A percentile compares a stretch with the other conserved stretches of the same genome.
These are phyloP conservation scores for Iphiclides podalirius DNA, from an alignment of 2,888 invertebrate genomes.

Conservation along the genomic window DNA sequence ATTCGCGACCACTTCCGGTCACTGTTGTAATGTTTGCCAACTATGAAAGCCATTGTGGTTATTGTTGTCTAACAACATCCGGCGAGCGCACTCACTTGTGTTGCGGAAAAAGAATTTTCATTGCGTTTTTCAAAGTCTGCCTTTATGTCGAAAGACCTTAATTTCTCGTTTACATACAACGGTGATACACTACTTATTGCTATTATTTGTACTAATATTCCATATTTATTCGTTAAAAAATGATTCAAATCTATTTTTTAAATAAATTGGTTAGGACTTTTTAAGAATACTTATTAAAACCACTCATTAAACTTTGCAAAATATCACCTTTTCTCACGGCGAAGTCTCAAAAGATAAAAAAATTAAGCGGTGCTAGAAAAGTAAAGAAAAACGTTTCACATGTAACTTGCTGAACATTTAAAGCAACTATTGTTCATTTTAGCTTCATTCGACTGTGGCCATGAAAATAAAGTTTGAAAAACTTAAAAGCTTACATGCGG, in stretches of 20 bases:
- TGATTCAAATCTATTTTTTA: background rate
- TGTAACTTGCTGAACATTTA: conserved; percentile 12
- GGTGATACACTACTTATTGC: no score
- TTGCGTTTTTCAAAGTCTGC: background rate
- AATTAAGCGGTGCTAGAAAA: background rate
- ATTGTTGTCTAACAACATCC: conserved; percentile 23
- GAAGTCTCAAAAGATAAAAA: no score
- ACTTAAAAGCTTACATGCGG: no score
- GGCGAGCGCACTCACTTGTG: conserved; percentile 5
- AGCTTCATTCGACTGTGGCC: conserved; percentile 4
- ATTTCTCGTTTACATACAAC: no score
- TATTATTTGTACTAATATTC: no score
- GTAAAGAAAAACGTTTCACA: background rate
- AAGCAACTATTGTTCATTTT: conserved; percentile 16
- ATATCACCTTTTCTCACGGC: no score
- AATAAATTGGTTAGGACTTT: no score
- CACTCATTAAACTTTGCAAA: no score
- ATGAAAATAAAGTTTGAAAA: conserved; percentile 3
- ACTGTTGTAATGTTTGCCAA: conserved; percentile 22
- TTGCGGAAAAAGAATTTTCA: conserved; percentile 2
- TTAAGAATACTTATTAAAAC: no score
- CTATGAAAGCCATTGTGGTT: conserved; percentile 23
- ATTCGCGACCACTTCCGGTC: conserved; percentile 31
- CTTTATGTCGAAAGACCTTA: background rate
- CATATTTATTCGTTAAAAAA: no score